Evolutionary conservation across 2,113 vertebrate genomes (phyloP), one percentile per base, ranked within the genome.

Genomic region (Calonectris borealis): DNA sequence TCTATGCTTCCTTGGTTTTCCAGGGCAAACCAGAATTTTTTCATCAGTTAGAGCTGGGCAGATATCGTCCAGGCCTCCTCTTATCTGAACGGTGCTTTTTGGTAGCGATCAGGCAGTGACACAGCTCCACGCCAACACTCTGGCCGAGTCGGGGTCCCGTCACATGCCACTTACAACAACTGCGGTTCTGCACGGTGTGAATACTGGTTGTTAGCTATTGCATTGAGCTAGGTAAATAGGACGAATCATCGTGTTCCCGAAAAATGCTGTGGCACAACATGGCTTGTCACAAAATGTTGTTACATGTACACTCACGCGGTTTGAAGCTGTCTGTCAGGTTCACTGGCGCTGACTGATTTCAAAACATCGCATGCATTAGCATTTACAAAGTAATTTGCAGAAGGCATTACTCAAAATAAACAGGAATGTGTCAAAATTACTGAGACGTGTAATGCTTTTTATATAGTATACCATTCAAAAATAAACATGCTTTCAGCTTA

Each of bases 401-500:
- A 83, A 86, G 44, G 20, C 42, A 42, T 92, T 89, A 69, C 57
- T 94, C 64, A 81, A 93, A 93, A 72, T 52, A 92, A 94, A 82
- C 61, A 72, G 19, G 61, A 79, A 82, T 76, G 64, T 82, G 58
- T 90, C 69, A 92, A 91, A 92, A 60, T 81, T 72, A 87, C 60
- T 88, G 73, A 88, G 29, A 79, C 0, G 0, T 91, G 60, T 79
- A 82, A 84, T 72, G 48, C 11, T 82, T 90, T 94, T 85, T 44
- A 46, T 86, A 46, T 48, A 79, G 52, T 46, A 38, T 78, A 87
- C 36, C 6, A 17, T 61, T 89, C 82, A n/a, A 94, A 95, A 95
- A 91, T 73, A 95, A 95, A 76, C 54, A 61, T 36, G 15, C 31
- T 89, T 91, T 84, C 73, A 82, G 34, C 40, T 91, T 69, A 79